These are phyloP conservation scores for Siphonodentalium dalli DNA, from an alignment of 2,888 invertebrate species.

Conservation along the genomic window DNA sequence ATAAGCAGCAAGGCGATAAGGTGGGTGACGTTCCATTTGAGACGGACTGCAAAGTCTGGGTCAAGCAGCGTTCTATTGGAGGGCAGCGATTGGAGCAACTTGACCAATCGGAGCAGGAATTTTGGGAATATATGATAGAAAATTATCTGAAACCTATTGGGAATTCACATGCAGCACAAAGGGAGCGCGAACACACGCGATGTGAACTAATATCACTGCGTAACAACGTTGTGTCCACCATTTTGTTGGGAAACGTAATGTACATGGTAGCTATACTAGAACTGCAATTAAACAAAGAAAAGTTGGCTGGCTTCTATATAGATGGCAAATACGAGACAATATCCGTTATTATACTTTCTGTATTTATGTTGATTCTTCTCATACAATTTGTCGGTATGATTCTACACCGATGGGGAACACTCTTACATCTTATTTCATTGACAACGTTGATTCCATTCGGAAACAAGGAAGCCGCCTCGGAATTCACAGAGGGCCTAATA, in stretches of 20 bases:
- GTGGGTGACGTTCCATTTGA: too few relatives aligned
- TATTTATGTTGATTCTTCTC: constrained; percentile 92
- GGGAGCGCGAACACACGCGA: constrained; percentile 52
- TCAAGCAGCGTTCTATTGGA: too few relatives aligned
- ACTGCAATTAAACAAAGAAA: constrained; percentile 77
- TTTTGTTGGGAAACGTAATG: constrained; percentile 92
- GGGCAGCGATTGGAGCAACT: too few relatives aligned
- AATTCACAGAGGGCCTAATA: too few relatives aligned
- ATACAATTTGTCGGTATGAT: constrained; percentile 97
- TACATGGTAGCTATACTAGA: constrained; percentile 98
- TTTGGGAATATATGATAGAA: constrained; percentile 92
- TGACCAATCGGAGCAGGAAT: constrained; percentile 81
- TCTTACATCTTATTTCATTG: constrained; percentile 96
- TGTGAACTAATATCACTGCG: constrained; percentile 21
- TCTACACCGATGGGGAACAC: constrained; percentile 97
- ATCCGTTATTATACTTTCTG: constrained; percentile 94
- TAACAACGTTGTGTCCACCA: constrained; percentile 29
- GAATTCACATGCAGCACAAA: constrained; percentile 89
- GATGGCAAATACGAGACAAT: constrained; percentile 49
- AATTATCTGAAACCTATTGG: constrained; percentile 93
- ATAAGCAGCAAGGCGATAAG: too few relatives aligned
- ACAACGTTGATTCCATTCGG: too few relatives aligned
- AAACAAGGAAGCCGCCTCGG: too few relatives aligned
- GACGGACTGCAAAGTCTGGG: too few relatives aligned
- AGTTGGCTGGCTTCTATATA: constrained; percentile 69